These are phyloP conservation scores for Lucilia sericata DNA, from an alignment of 1,140 invertebrate species.

Conservation along the genomic window DNA sequence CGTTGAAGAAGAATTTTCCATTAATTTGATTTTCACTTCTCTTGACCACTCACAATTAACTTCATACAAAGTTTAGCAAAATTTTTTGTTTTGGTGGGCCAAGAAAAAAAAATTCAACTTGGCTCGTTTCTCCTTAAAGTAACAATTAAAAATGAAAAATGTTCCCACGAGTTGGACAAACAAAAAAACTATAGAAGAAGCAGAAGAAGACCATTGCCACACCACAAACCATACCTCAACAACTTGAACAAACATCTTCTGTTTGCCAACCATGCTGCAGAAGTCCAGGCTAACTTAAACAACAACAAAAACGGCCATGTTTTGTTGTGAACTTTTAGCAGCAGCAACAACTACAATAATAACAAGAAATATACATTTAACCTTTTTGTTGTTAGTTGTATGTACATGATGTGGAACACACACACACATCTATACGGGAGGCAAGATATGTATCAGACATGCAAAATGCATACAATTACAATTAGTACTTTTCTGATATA, in stretches of 20 bases:
- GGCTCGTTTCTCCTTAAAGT: not conserved
- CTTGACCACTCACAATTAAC: not conserved
- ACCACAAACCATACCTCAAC: not conserved
- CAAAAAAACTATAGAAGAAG: not conserved
- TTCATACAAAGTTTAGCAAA: not conserved
- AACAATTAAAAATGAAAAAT: constrained; percentile 44
- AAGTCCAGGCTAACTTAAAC: not conserved
- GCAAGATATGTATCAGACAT: not conserved
- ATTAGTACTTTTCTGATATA: too few relatives aligned
- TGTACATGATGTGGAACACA: not conserved
- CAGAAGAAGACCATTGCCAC: not conserved
- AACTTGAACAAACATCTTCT: not conserved
- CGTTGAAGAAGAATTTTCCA: not conserved
- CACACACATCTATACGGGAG: not conserved
- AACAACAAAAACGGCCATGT: constrained; percentile 25
- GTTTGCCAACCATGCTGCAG: not conserved
- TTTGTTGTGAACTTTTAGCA: not conserved
- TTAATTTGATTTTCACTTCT: constrained; percentile 11
- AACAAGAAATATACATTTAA: constrained; percentile 31
- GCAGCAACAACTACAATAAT: not conserved
- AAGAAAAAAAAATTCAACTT: not conserved
- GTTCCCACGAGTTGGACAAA: constrained; percentile 38
- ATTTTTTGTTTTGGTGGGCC: not conserved
- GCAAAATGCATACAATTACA: not conserved
- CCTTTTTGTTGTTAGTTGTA: constrained; percentile 11